Percentiles rank a stretch among this genome's conserved stretches.
Conservation (phyloP, 2,888 invertebrate species). For the Drosophila fungiperda region DNA sequence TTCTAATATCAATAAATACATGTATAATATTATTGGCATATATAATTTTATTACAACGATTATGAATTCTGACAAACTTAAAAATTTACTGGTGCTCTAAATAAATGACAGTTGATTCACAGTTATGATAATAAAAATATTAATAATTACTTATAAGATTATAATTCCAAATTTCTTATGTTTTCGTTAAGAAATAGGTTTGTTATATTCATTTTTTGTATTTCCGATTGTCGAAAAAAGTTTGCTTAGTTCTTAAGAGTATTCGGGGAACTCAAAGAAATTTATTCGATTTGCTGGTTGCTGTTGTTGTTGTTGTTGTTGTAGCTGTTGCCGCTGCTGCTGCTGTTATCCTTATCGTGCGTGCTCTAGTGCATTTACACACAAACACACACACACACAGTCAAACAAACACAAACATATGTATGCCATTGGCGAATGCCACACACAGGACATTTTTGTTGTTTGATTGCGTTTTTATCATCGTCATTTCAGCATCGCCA, state of each 20-base stretch:
- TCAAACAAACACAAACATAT: conserved; percentile 58
- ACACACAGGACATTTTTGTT: conserved; percentile 56
- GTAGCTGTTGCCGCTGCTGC: conserved; percentile 12
- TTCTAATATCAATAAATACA: not conserved
- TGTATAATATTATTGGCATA: not conserved
- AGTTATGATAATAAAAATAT: too few species aligned
- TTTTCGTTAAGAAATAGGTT: not conserved
- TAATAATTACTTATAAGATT: not conserved
- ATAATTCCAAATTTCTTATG: not conserved
- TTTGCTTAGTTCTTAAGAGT: conserved; percentile 11
- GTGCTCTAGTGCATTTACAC: conserved; percentile 76
- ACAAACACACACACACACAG: conserved; percentile 28
- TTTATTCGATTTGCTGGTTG: not conserved
- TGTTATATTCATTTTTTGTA: not conserved
- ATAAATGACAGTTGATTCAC: not conserved
- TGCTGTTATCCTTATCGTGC: conserved; percentile 57
- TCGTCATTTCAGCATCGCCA: conserved; percentile 72
- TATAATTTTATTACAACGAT: not conserved
- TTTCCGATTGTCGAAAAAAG: not conserved
- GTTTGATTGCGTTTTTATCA: conserved; percentile 79
- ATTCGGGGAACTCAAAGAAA: conserved; percentile 13
- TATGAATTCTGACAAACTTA: not conserved
- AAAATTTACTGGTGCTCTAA: not conserved
- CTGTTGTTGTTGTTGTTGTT: conserved; percentile 10
- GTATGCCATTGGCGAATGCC: conserved; percentile 55